Base-by-base conservation (phyloP, 2,113 vertebrate species). In the Mustela nigripes region DNA sequence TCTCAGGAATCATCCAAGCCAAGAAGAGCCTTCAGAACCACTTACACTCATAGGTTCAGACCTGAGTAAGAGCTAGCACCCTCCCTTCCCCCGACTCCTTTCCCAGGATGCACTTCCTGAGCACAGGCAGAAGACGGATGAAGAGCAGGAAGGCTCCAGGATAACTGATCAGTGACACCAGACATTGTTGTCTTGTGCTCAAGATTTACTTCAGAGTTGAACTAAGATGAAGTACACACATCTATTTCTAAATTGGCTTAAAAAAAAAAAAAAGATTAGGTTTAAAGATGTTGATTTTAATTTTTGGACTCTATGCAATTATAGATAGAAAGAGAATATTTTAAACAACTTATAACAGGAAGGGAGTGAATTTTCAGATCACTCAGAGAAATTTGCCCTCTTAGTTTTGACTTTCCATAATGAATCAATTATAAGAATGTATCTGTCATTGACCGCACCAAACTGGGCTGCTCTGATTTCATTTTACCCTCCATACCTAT, bases 351-450 rank as follows among this genome's bases (percentile, higher is more conserved):
- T 28, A 16, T 58, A 80, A 56, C 16, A 39, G 60, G 24, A 84
- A 67, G 42, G 22, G 11, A 53, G 80, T 78, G 14, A 10, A 58
- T 50, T 90, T 90, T 90, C 91, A 92, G 69, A 45, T 74, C 82
- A 67, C 39, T 42, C 18, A 14, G 56, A 67, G 42, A 95, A 86
- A 79, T 11, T 15, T 48, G 22, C 19, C 76, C 31, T 88, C 33
- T 89, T 69, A 28, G n/a, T 33, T 83, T 96, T 16, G 81, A 42
- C 50, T 78, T 92, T 11, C 33, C 21, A n/a, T 31, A 81, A 85
- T 78, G 48, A 94, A 91, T 62, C 92, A 73, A 19, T 82, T 56
- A 88, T n/a, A 67, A 89, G 36, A 95, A 76, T 10, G 28, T 31
- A 16, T 74, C 84, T 89, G 8, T 89, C 79, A 92, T 15, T 89